Percentiles rank a stretch among this genome's conserved stretches.
Conservation (phyloP, 2,797 vertebrate genomes). For the Gymnopithys bicolor region DNA sequence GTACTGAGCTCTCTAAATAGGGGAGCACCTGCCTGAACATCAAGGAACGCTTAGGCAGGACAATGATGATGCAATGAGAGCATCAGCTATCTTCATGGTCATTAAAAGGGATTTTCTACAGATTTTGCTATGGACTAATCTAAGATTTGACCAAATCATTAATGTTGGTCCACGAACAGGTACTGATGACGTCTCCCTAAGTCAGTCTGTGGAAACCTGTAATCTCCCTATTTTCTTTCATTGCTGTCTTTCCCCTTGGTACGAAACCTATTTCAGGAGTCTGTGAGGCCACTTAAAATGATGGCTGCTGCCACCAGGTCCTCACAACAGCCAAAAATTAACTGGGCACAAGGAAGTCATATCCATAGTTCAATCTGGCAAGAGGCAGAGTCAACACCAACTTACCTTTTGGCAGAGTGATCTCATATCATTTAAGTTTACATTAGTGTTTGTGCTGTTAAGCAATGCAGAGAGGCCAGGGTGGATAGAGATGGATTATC, state of each 20-base stretch:
- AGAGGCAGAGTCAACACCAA: neutral
- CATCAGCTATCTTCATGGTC: neutral
- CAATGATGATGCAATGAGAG: neutral
- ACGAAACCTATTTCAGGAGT: neutral
- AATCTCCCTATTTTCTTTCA: neutral
- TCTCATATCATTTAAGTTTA: neutral
- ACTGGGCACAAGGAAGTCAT: neutral
- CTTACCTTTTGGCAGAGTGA: neutral
- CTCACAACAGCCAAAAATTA: neutral
- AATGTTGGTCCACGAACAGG: neutral
- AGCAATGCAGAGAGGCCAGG: neutral
- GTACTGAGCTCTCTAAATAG: neutral
- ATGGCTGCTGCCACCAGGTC: neutral
- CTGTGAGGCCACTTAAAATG: neutral
- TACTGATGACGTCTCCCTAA: neutral
- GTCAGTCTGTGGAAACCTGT: neutral
- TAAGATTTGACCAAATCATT: neutral
- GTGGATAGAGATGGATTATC: neutral
- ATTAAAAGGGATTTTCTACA: neutral
- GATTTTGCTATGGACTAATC: neutral
- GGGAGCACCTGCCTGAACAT: neutral
- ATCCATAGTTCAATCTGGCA: neutral
- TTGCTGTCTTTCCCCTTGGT: neutral
- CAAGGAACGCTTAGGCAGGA: neutral
- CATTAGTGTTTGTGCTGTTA: neutral